Conservation (phyloP, 1,140 invertebrate genomes). For the Zaprionus tsacasi region DNA sequence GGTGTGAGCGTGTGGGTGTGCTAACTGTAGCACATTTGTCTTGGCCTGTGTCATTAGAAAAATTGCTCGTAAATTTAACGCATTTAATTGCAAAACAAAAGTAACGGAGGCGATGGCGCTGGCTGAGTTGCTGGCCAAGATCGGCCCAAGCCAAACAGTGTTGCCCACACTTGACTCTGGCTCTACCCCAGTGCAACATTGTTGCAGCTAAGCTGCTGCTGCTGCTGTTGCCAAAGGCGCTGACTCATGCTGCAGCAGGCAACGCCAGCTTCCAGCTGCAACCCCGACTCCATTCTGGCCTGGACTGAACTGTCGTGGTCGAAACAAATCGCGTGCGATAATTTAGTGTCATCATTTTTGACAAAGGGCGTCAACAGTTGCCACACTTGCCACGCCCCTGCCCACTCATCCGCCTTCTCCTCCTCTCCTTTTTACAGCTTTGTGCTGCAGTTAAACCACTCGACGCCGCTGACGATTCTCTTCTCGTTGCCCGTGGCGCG, state of each 20-base stretch:
- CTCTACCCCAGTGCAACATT: conserved; percentile 50
- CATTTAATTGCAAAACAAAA: conserved; percentile 74
- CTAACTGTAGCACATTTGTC: conserved; percentile 66
- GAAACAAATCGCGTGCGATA: conserved; percentile 74
- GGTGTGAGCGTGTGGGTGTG: conserved; percentile 50
- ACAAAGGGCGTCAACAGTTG: conserved; percentile 73
- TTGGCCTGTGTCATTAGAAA: conserved; percentile 73
- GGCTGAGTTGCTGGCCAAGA: background rate
- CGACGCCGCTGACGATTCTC: conserved; percentile 76
- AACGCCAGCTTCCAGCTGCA: too few relatives aligned
- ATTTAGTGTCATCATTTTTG: conserved; percentile 81
- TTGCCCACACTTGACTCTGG: conserved; percentile 20
- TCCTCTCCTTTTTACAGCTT: conserved; percentile 65
- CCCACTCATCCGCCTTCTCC: conserved; percentile 1
- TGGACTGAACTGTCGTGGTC: conserved; percentile 16
- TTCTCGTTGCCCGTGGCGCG: conserved; percentile 77
- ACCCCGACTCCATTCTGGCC: background rate
- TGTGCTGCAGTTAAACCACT: conserved; percentile 73
- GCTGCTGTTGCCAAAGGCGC: conserved; percentile 51
- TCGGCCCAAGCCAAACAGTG: background rate
- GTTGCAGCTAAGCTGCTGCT: conserved; percentile 54
- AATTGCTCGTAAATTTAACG: conserved; percentile 72
- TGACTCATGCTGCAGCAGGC: conserved; percentile 51
- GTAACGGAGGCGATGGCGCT: background rate
- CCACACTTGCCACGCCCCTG: conserved; percentile 49